These are phyloP conservation scores for Eunapius fragilis DNA, from an alignment of 37 sponge, comb jelly and placozoan species.

Conservation along the genomic window DNA sequence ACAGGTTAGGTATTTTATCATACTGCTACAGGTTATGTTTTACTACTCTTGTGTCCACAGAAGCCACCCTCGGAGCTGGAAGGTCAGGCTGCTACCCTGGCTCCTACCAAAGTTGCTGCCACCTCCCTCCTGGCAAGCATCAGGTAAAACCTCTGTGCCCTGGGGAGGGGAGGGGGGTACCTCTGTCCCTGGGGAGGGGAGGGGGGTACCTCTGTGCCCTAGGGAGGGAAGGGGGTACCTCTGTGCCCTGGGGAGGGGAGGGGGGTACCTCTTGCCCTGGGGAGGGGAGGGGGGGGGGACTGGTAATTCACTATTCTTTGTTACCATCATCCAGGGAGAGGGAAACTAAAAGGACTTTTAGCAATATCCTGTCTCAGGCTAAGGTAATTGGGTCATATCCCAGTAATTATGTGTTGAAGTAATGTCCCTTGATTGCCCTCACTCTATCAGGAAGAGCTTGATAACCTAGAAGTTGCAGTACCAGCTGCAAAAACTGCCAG, in stretches of 20 bases:
- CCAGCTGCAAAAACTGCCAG: conserved; percentile 68
- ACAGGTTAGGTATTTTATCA: conserved; percentile 19
- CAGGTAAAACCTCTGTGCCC: conserved; percentile 42
- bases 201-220: conserved; percentile 34
- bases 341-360: conserved; percentile 77
- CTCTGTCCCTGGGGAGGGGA: conserved; percentile 52
- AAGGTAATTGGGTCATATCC: conserved; percentile 42
- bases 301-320: background rate
- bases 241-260: conserved; percentile 53
- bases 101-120: background rate
- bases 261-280: conserved; percentile 23
- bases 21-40: background rate
- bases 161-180: background rate
- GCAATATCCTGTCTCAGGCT: conserved; percentile 65
- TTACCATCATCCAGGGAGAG: conserved; percentile 68
- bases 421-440: background rate
- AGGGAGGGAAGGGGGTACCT: too few species aligned
- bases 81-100: background rate
- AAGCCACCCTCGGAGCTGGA: background rate
- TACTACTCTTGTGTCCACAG: background rate
- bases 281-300: too few species aligned
- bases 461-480: conserved; percentile 55
- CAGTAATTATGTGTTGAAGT: background rate
- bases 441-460: conserved; percentile 51
- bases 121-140: conserved; percentile 58